Evolutionary conservation across 1,140 invertebrate genomes (phyloP), one percentile per base, ranked within the genome.

Genomic region (Drosophila pandora): DNA sequence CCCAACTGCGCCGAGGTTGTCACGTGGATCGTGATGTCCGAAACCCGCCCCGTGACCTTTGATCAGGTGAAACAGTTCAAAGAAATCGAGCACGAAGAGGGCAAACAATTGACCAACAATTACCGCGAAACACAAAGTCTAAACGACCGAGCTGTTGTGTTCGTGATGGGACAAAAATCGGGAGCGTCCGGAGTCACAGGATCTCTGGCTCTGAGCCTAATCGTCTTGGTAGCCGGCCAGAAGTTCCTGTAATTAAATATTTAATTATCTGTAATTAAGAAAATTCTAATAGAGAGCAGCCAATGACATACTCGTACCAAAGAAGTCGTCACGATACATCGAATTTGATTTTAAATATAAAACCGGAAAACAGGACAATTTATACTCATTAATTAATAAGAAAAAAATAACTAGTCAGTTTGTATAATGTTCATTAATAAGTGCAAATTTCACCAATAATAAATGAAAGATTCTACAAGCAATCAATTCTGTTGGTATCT

Each of bases 1-100:
- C 96, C 96, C 1, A 92, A 91, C 1, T 97, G 96, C 72, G 93
- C 93, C 43, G 95, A 96, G 83, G 93, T 93, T 21, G 95, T 97
- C 2, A 93, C 93, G 2, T 97, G 96, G 96, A 95, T 95, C 5
- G 92, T 97, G 2, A 93, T 96, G 57, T 92, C 93, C 1, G 91
- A 94, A 37, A 93, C 93, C 41, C 88, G 94, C 22, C 92, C 93
- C 0, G 93, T 96, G 32, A 94, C 94, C 0, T 77, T 93, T 34
- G 72, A 91, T 8, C 94, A 95, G 92, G 91, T 93, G 4, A 79
- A 92, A 54, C 58, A 85, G 28, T 93, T 93, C 67, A 90, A 92
- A 61, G 61, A 79, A 53, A 79, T 93, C 30, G 87, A 92, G 57
- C 87, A 87, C 13, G 85, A 90, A 0, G 67, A 90, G 55, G 90